Percentiles rank a stretch among this genome's conserved stretches.
phyloP scores from a whole-genome alignment of 2,888 invertebrate genomes.

The Eupithecia exiguata region DNA sequence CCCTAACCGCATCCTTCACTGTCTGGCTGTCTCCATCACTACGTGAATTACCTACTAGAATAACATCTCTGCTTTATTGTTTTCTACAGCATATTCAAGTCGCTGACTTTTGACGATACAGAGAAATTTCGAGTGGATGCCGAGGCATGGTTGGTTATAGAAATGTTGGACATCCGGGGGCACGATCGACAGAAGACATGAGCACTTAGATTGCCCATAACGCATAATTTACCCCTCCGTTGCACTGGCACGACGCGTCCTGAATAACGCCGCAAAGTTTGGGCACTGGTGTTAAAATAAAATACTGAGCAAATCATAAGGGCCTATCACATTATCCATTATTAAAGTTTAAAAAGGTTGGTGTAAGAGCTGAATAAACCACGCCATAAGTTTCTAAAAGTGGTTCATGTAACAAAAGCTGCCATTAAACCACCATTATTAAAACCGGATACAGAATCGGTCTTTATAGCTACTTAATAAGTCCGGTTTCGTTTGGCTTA shows the following conservation, averaged over 20 bases:
- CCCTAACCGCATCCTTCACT: constrained; percentile 46
- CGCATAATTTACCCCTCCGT: background rate
- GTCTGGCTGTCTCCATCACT: constrained; percentile 17
- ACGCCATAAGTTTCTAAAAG: constrained; percentile 34
- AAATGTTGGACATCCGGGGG: background rate
- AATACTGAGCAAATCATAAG: background rate
- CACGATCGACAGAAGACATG: background rate
- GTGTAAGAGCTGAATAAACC: background rate
- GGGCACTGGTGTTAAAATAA: background rate
- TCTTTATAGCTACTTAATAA: constrained; percentile 25
- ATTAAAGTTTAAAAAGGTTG: background rate
- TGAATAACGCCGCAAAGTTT: background rate
- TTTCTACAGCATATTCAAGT: constrained; percentile 7
- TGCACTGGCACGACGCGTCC: background rate
- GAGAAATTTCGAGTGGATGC: background rate
- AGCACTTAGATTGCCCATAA: background rate
- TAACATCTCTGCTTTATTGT: constrained; percentile 50
- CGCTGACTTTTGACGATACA: background rate
- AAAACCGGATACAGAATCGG: constrained; percentile 33
- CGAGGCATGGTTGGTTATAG: background rate
- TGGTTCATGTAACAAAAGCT: constrained; percentile 24
- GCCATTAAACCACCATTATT: constrained; percentile 23
- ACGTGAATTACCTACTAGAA: constrained; percentile 25
- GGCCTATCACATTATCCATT: background rate
- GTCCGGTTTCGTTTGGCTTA: constrained; percentile 30